Evolutionary conservation across 2,113 vertebrate genomes (phyloP).

Genomic region (Electrona antarctica): DNA sequence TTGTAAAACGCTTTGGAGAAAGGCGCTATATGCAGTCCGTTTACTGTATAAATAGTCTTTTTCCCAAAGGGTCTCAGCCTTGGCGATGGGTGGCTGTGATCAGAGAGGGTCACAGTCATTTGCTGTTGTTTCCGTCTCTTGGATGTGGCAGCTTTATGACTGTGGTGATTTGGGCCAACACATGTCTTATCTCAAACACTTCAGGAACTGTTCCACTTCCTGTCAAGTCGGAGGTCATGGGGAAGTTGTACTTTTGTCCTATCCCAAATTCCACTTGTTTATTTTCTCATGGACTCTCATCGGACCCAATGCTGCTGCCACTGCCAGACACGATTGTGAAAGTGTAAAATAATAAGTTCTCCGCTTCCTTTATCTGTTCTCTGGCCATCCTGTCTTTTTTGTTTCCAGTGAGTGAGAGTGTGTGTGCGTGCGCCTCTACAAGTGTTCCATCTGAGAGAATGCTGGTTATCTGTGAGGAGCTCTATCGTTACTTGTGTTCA

Average conservation of each 20-base stretch:
- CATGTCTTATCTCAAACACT: conserved; percentile 35
- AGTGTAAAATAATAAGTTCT: conserved; percentile 67
- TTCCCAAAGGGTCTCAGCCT: too few relatives aligned
- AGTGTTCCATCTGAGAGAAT: too few relatives aligned
- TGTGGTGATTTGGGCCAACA: background rate
- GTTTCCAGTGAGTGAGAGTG: background rate
- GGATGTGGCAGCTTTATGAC: background rate
- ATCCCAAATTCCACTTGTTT: conserved; percentile 74
- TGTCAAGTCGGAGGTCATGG: conserved; percentile 60
- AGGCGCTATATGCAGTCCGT: too few relatives aligned
- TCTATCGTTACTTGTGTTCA: background rate
- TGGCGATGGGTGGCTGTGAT: too few relatives aligned
- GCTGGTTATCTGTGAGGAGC: too few relatives aligned
- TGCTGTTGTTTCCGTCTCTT: conserved; percentile 1
- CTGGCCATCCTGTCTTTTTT: conserved; percentile 8
- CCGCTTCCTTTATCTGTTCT: conserved; percentile 29
- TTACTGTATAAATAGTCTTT: too few relatives aligned
- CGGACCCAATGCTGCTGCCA: conserved; percentile 35
- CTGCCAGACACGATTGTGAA: conserved; percentile 61
- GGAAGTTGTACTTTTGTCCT: conserved; percentile 67
- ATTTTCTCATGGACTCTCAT: conserved; percentile 68
- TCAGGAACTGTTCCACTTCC: conserved; percentile 73
- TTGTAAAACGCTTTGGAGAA: too few relatives aligned
- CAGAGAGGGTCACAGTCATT: too few relatives aligned
- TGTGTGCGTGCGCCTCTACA: background rate